These are phyloP conservation scores for Leguminivora glycinivorella DNA, from an alignment of 1,140 invertebrate species.

Conservation along the genomic window DNA sequence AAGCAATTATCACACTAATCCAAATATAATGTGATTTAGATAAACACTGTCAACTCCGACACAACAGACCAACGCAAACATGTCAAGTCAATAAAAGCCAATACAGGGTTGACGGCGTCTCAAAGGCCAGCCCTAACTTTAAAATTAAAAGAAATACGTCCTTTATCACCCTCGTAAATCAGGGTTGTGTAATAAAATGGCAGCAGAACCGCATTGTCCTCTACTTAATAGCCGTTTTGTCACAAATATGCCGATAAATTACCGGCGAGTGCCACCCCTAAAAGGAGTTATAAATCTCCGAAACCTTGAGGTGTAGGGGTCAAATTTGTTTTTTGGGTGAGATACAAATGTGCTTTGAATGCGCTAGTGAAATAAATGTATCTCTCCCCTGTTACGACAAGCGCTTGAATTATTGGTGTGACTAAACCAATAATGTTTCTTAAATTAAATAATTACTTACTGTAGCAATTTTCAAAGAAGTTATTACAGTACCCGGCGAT, in stretches of 20 bases:
- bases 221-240: slow-evolving; percentile 55
- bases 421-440: neutral
- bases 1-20: neutral
- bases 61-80: neutral
- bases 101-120: slow-evolving; percentile 18
- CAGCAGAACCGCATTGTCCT: slow-evolving; percentile 31
- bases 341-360: slow-evolving; percentile 22
- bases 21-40: neutral
- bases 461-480: too few species aligned
- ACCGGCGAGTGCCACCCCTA: slow-evolving; percentile 38
- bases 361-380: slow-evolving; percentile 4
- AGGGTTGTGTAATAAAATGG: slow-evolving; percentile 49
- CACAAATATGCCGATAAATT: slow-evolving; percentile 56
- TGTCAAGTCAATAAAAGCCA: neutral
- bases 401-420: neutral
- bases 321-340: slow-evolving; percentile 20
- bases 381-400: slow-evolving; percentile 10
- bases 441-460: neutral
- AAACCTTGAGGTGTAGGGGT: slow-evolving; percentile 23
- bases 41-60: neutral
- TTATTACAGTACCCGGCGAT: too few species aligned
- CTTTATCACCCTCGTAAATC: slow-evolving; percentile 52
- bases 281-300: slow-evolving; percentile 40
- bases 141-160: slow-evolving; percentile 43
- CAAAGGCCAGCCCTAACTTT: slow-evolving; percentile 28